Percentiles rank a stretch among this genome's conserved stretches.
These are phyloP conservation scores for Pantala flavescens DNA, from an alignment of 1,140 invertebrate genomes.

Conservation along the genomic window DNA sequence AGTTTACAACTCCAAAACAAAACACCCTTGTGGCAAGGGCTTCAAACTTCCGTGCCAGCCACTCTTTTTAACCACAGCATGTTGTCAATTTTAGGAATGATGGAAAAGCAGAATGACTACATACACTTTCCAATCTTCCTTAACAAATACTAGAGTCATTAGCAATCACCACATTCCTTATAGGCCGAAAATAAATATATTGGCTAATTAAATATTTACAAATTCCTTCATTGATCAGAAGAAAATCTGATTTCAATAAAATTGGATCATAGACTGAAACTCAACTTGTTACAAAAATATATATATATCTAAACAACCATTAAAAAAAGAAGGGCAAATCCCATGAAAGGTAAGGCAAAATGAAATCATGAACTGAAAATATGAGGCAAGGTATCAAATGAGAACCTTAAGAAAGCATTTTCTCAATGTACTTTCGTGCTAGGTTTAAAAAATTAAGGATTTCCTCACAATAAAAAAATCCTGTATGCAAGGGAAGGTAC, in stretches of 20 bases:
- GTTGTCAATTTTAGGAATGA: not conserved
- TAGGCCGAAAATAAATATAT: not conserved
- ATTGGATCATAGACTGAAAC: not conserved
- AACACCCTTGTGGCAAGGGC: not conserved
- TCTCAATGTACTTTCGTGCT: not conserved
- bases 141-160: not conserved
- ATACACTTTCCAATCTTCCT: not conserved
- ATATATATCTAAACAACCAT: not conserved
- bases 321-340: not conserved
- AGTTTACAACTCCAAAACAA: not conserved
- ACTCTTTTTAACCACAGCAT: not conserved
- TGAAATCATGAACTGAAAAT: not conserved
- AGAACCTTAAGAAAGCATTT: not conserved
- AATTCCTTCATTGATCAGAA: not conserved
- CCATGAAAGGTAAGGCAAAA: not conserved
- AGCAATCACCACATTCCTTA: slow-evolving; percentile 5
- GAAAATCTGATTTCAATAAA: not conserved
- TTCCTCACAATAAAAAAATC: not conserved
- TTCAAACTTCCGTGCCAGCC: not conserved
- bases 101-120: not conserved
- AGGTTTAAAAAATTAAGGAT: not conserved
- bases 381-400: not conserved
- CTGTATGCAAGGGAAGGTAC: slow-evolving; percentile 4
- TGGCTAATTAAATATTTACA: not conserved
- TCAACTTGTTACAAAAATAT: not conserved